A percentile compares a stretch with the other conserved stretches of the same genome.
phyloP scores from a whole-genome alignment of 2,888 invertebrate genomes.

The Steinernema hermaphroditum region DNA sequence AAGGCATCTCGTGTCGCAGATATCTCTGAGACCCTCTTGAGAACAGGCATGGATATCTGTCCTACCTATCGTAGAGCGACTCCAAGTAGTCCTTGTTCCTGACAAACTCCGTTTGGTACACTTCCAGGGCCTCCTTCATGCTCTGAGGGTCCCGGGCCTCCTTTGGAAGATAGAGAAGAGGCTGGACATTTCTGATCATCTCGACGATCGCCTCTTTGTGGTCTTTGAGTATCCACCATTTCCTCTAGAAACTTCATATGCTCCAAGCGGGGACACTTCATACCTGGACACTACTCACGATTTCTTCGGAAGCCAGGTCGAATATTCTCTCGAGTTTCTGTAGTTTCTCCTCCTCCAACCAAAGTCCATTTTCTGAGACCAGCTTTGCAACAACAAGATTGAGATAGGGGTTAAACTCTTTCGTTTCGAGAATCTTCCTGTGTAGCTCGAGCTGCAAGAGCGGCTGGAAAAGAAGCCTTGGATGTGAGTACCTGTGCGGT shows the following conservation, averaged over 20 bases:
- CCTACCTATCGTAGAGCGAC: neutral
- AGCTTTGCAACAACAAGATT: neutral
- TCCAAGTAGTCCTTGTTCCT: neutral
- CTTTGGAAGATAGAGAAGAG: neutral
- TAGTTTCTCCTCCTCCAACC: neutral
- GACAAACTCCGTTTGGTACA: neutral
- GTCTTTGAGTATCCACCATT: neutral
- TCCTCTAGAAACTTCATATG: neutral
- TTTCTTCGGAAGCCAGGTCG: neutral
- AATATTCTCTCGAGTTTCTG: neutral
- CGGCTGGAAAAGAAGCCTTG: neutral
- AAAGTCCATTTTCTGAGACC: neutral
- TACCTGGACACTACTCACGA: neutral
- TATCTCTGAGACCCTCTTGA: neutral
- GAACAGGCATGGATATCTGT: too few species aligned
- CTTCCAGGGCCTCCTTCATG: neutral
- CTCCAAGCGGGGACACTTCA: neutral
- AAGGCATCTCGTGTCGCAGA: neutral
- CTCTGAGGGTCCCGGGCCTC: neutral
- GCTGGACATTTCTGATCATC: neutral
- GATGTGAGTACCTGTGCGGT: too few species aligned
- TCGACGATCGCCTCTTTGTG: neutral
- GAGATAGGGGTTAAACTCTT: neutral
- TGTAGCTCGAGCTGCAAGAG: neutral
- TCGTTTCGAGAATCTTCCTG: neutral